Evolutionary conservation across 2,797 vertebrate genomes (phyloP).

Genomic region (Erithacus rubecula): DNA sequence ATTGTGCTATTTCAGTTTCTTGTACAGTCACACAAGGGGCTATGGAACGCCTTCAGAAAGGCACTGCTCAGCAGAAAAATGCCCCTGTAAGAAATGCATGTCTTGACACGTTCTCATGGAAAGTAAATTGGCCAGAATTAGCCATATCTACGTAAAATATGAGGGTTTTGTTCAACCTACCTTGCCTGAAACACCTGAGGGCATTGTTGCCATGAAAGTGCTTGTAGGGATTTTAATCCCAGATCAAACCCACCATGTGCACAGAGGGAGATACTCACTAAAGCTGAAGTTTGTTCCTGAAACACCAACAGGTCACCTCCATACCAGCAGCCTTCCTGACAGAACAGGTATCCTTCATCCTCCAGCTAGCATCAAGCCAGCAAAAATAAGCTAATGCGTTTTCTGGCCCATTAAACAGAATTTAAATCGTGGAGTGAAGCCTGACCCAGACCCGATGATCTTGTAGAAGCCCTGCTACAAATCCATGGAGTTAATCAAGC

Average conservation of each 20-base stretch:
- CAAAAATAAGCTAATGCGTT: too few relatives aligned
- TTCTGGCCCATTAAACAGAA: too few relatives aligned
- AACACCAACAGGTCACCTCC: not conserved
- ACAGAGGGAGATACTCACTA: not conserved
- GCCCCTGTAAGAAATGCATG: not conserved
- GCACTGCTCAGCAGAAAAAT: not conserved
- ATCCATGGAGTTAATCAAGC: not conserved
- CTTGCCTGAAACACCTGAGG: not conserved
- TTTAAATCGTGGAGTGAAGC: not conserved
- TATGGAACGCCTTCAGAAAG: not conserved
- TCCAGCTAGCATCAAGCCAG: not conserved
- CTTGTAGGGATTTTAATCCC: not conserved
- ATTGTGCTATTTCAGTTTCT: not conserved
- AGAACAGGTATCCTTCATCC: not conserved
- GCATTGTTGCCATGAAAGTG: not conserved
- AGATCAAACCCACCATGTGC: fast-evolving
- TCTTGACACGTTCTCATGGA: not conserved
- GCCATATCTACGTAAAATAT: not conserved
- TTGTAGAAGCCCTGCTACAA: not conserved
- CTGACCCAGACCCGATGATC: not conserved
- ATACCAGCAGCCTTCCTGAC: not conserved
- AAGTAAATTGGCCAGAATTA: not conserved
- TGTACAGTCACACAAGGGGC: not conserved
- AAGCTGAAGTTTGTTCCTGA: not conserved
- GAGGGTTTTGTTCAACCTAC: not conserved